Evolutionary conservation across 1,140 invertebrate species (phyloP).

Genomic region (Lordiphosa collinella): DNA sequence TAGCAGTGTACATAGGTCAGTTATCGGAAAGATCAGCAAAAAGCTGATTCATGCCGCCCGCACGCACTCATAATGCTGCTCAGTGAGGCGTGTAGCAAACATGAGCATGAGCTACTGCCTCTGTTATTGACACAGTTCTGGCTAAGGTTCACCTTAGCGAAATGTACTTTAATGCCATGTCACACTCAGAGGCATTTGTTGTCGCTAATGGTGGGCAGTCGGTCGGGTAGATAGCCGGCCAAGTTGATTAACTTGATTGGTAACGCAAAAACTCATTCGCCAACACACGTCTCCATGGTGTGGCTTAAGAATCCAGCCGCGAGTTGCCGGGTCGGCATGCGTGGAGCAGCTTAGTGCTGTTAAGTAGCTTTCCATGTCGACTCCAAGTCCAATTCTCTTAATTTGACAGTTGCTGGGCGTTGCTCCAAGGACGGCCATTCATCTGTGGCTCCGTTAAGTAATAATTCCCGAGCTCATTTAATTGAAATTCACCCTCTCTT

Average conservation of each 20-base stretch:
- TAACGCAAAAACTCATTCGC: constrained; percentile 72
- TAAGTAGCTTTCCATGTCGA: constrained; percentile 61
- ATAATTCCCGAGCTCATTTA: constrained; percentile 27
- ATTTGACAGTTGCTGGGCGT: constrained; percentile 61
- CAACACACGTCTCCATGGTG: constrained; percentile 48
- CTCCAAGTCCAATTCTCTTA: constrained; percentile 49
- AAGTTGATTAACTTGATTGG: constrained; percentile 77
- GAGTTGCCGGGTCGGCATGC: constrained; percentile 1
- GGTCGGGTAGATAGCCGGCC: constrained; percentile 43
- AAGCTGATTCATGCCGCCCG: constrained; percentile 62
- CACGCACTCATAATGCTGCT: constrained; percentile 14
- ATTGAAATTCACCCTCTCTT: constrained; percentile 11
- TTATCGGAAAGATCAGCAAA: constrained; percentile 40
- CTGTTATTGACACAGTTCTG: constrained; percentile 69
- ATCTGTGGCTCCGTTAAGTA: constrained; percentile 41
- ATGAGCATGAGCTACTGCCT: constrained; percentile 43
- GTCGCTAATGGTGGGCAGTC: constrained; percentile 57
- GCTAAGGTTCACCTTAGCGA: constrained; percentile 19
- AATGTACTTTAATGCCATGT: constrained; percentile 47
- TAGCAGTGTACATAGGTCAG: constrained; percentile 56
- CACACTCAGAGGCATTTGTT: constrained; percentile 56
- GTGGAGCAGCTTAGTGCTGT: constrained; percentile 51
- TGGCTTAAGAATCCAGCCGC: constrained; percentile 45
- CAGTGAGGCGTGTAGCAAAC: constrained; percentile 59
- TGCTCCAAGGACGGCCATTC: constrained; percentile 71